Evolutionary conservation across 2,888 invertebrate species (phyloP).

Genomic region (Melipona beecheii): DNA sequence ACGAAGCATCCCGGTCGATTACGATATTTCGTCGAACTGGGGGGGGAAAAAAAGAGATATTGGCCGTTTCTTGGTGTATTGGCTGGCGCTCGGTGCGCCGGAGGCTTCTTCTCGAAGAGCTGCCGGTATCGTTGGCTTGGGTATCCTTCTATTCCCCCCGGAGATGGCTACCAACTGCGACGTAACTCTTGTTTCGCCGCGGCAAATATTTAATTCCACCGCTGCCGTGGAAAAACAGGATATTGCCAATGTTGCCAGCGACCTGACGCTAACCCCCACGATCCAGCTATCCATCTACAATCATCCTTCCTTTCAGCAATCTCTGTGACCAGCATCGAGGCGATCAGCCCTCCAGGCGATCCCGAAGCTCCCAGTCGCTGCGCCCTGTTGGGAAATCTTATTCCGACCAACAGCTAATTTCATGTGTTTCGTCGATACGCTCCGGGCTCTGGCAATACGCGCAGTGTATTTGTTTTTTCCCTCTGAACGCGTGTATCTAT

Average conservation of each 20-base stretch:
- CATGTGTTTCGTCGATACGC: slow-evolving; percentile 77
- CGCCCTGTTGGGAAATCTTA: slow-evolving; percentile 80
- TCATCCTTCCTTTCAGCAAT: slow-evolving; percentile 23
- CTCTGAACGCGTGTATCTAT: not conserved
- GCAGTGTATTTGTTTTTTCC: slow-evolving; percentile 14
- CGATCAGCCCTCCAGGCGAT: slow-evolving; percentile 46
- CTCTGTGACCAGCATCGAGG: slow-evolving; percentile 30
- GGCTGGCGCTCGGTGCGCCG: slow-evolving; percentile 42
- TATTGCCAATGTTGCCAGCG: slow-evolving; percentile 74
- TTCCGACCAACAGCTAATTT: slow-evolving; percentile 77
- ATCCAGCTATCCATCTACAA: not conserved
- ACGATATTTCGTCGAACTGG: slow-evolving; percentile 38
- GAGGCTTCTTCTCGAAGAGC: slow-evolving; percentile 54
- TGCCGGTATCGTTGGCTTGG: slow-evolving; percentile 62
- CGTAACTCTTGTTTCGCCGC: slow-evolving; percentile 71
- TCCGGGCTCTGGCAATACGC: slow-evolving; percentile 61
- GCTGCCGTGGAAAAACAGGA: slow-evolving; percentile 76
- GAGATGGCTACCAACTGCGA: slow-evolving; percentile 64
- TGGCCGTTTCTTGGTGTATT: slow-evolving; percentile 60
- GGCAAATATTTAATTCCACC: slow-evolving; percentile 80
- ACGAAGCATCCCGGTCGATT: slow-evolving; percentile 16
- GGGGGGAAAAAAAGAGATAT: slow-evolving; percentile 31
- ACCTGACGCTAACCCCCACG: slow-evolving; percentile 35
- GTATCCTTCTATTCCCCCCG: slow-evolving; percentile 63
- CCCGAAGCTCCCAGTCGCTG: slow-evolving; percentile 67